Conservation (phyloP, 2,113 vertebrate genomes). For the Pipra filicauda region DNA sequence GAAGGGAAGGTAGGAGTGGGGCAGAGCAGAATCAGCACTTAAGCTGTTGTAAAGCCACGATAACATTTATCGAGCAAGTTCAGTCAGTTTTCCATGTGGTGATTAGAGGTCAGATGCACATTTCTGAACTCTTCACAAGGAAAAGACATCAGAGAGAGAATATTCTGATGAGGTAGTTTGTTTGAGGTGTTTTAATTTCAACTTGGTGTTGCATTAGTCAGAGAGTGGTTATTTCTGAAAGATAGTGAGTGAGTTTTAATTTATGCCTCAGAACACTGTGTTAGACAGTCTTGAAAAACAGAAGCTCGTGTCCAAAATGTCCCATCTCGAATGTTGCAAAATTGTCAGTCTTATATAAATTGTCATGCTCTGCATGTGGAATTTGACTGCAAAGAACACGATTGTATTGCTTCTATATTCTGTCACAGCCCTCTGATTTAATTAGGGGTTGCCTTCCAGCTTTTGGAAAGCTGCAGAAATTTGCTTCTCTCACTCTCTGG, state of each 20-base stretch:
- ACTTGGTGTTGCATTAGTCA: not conserved
- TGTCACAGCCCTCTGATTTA: not conserved
- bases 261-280: not conserved
- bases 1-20: not conserved
- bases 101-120: not conserved
- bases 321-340: not conserved
- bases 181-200: not conserved
- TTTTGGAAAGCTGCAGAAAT: not conserved
- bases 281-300: not conserved
- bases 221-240: not conserved
- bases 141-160: not conserved
- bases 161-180: not conserved
- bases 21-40: not conserved
- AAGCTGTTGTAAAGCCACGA: not conserved
- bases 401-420: not conserved
- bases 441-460: not conserved
- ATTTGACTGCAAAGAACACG: not conserved
- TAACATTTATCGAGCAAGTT: not conserved
- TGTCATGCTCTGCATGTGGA: not conserved
- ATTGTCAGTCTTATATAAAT: not conserved
- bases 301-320: accelerated
- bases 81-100: not conserved
- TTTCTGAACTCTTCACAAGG: not conserved
- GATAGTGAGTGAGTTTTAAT: not conserved
- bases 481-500: not conserved